phyloP scores from a whole-genome alignment of 2,113 vertebrate species.

The human (Homo sapiens) region DNA sequence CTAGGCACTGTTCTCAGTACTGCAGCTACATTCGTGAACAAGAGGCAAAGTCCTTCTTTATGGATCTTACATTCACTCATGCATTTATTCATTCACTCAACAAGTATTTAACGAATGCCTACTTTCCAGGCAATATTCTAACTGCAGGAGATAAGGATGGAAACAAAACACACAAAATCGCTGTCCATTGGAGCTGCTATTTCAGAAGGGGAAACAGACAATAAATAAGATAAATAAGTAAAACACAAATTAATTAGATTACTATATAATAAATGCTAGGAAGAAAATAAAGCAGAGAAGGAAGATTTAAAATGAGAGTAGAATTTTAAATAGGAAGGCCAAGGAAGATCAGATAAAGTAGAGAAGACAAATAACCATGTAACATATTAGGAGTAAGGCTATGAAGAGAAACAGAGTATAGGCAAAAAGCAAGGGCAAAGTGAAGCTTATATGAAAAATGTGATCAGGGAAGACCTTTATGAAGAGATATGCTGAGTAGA shows the following conservation, averaged over 20 bases:
- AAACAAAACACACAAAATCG: neutral
- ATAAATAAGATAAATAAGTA: neutral
- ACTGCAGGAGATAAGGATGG: neutral
- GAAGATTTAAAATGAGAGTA: neutral
- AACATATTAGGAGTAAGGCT: neutral
- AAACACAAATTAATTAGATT: neutral
- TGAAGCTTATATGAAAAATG: fast-evolving
- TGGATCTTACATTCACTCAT: neutral
- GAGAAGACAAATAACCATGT: neutral
- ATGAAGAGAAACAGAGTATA: neutral
- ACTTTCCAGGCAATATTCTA: neutral
- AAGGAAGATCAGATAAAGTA: neutral
- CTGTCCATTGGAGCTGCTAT: neutral
- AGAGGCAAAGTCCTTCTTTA: neutral
- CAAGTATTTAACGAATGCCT: neutral
- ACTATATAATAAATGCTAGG: neutral
- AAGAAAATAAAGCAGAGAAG: neutral
- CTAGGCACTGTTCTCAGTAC: neutral
- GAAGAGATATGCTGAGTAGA: neutral
- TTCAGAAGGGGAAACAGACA: neutral
- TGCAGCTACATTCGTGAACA: neutral
- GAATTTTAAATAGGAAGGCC: neutral
- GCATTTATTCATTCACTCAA: neutral
- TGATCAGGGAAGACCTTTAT: neutral
- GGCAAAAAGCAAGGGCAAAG: neutral